Percentiles rank a stretch among this genome's conserved stretches.
These are phyloP conservation scores for Nettapus auritus DNA, from an alignment of 2,113 vertebrate species.

Conservation along the genomic window DNA sequence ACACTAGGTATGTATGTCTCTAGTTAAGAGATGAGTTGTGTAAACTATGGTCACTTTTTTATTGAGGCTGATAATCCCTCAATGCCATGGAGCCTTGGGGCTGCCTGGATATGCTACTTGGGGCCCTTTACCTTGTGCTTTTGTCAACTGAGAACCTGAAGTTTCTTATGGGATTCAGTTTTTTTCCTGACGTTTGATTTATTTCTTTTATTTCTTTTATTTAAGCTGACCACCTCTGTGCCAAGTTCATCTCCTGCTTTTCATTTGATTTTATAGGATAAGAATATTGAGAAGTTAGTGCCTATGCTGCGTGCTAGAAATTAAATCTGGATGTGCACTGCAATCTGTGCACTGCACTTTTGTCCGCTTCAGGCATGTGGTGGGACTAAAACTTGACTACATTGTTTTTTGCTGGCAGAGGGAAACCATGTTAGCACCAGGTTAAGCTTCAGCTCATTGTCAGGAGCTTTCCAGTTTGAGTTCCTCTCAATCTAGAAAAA, in stretches of 20 bases:
- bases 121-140: not conserved
- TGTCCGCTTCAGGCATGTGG: not conserved
- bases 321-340: not conserved
- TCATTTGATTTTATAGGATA: not conserved
- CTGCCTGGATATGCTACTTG: not conserved
- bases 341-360: not conserved
- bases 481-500: not conserved
- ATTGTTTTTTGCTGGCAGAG: not conserved
- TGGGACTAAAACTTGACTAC: not conserved
- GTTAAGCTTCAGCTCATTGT: not conserved
- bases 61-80: not conserved
- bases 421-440: not conserved
- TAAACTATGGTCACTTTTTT: not conserved
- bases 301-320: not conserved
- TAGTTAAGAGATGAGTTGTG: not conserved
- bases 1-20: not conserved
- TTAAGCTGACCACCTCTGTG: not conserved
- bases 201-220: not conserved
- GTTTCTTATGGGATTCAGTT: not conserved
- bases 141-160: not conserved
- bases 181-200: not conserved
- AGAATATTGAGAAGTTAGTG: not conserved
- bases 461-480: not conserved
- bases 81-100: not conserved
- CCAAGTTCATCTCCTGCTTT: not conserved